Conservation (phyloP, 2,888 invertebrate genomes). For the Esperia sulphurella region DNA sequence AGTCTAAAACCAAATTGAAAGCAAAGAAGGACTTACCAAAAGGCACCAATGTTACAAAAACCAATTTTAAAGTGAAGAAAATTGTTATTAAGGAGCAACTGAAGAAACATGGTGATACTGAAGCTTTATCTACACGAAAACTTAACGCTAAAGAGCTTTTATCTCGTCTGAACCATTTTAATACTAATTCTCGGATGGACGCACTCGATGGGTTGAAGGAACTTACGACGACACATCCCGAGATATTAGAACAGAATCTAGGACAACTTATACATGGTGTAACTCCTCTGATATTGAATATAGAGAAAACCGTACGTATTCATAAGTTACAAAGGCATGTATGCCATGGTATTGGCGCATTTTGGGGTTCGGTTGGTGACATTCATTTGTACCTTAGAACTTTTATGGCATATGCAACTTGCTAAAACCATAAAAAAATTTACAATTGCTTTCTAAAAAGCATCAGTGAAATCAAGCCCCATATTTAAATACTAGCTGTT, state of each 20-base stretch:
- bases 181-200: constrained; percentile 82
- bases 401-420: too few species aligned
- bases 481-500: too few species aligned
- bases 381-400: too few species aligned
- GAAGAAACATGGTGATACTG: constrained; percentile 67
- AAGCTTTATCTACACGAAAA: constrained; percentile 83
- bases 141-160: constrained; percentile 86
- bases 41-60: constrained; percentile 93
- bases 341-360: too few species aligned
- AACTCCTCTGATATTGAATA: constrained; percentile 84
- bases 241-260: constrained; percentile 77
- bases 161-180: constrained; percentile 86
- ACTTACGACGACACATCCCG: constrained; percentile 54
- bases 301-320: constrained; percentile 79
- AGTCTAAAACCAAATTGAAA: constrained; percentile 93
- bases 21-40: constrained; percentile 88
- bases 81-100: constrained; percentile 91
- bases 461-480: too few species aligned
- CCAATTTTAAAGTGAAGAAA: constrained; percentile 92
- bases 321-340: too few species aligned
- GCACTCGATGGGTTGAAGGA: constrained; percentile 82
- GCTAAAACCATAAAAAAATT: too few species aligned
- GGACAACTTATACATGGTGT: constrained; percentile 84
- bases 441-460: too few species aligned
- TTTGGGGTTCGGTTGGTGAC: too few species aligned